Evolutionary conservation across 2,888 invertebrate genomes (phyloP).

Genomic region (Copidosoma aretas): DNA sequence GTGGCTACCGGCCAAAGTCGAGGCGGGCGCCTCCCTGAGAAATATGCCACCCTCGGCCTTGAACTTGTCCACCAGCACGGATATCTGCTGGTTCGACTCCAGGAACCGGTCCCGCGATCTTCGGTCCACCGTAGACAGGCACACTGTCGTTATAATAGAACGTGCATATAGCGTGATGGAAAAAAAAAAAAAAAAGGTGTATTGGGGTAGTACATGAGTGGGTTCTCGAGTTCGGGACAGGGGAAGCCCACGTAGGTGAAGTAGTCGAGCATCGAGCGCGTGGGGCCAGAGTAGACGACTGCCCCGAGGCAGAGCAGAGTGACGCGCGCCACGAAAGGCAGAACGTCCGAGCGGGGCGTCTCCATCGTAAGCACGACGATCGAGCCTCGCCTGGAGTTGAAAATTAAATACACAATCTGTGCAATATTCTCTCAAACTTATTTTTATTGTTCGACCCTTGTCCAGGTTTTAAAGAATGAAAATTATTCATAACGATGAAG

Average conservation of each 20-base stretch:
- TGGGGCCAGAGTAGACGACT: slow-evolving; percentile 90
- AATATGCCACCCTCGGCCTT: slow-evolving; percentile 83
- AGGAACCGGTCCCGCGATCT: slow-evolving; percentile 88
- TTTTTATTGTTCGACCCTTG: too few relatives aligned
- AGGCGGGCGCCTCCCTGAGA: slow-evolving; percentile 66
- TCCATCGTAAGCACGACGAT: slow-evolving; percentile 92
- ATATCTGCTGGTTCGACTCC: slow-evolving; percentile 92
- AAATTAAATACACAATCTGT: background rate
- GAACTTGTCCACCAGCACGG: slow-evolving; percentile 89
- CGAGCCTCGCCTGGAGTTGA: slow-evolving; percentile 75
- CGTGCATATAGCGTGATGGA: background rate
- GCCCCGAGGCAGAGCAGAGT: slow-evolving; percentile 90
- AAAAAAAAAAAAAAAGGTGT: background rate
- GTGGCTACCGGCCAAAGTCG: slow-evolving; percentile 19
- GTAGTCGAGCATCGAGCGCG: slow-evolving; percentile 90
- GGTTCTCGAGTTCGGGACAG: slow-evolving; percentile 95
- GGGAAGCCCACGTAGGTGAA: slow-evolving; percentile 95
- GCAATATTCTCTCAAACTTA: too few relatives aligned
- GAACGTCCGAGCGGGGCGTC: slow-evolving; percentile 92
- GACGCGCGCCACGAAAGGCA: slow-evolving; percentile 92
- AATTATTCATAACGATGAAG: too few relatives aligned
- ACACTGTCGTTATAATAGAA: slow-evolving; percentile 65
- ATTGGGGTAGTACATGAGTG: slow-evolving; percentile 87
- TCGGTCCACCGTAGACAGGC: slow-evolving; percentile 78
- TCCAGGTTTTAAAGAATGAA: too few relatives aligned